phyloP scores from a whole-genome alignment of 2,113 vertebrate genomes.

The Sula dactylatra region DNA sequence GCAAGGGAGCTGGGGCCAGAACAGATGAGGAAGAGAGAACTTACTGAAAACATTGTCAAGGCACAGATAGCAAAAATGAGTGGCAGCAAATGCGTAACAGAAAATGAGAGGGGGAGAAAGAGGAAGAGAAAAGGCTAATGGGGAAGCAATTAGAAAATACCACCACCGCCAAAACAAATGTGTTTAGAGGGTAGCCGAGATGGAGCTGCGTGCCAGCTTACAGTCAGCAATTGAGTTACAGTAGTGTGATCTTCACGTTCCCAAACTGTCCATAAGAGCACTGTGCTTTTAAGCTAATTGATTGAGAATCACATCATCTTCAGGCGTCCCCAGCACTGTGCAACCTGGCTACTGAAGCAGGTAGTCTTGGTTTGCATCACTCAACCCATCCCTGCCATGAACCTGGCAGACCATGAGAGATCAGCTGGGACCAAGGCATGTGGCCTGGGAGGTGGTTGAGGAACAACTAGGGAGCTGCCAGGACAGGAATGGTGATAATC shows the following conservation, averaged over 20 bases:
- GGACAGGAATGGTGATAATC: not conserved
- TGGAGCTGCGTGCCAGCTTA: not conserved
- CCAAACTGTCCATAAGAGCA: not conserved
- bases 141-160: conserved; percentile 35
- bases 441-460: not conserved
- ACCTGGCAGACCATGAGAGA: not conserved
- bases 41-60: conserved; percentile 29
- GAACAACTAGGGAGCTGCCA: not conserved
- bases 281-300: not conserved
- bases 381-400: not conserved
- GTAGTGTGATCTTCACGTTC: not conserved
- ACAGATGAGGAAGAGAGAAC: not conserved
- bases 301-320: not conserved
- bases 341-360: not conserved
- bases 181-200: not conserved
- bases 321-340: not conserved
- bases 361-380: not conserved
- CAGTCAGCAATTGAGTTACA: not conserved
- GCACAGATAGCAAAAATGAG: not conserved
- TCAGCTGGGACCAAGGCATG: not conserved
- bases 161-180: not conserved
- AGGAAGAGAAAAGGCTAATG: not conserved
- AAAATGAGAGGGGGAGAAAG: conserved; percentile 9
- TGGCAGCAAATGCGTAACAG: not conserved
- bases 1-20: not conserved